Evolutionary conservation across 2,888 invertebrate genomes (phyloP).

Genomic region (Luperina testacea): DNA sequence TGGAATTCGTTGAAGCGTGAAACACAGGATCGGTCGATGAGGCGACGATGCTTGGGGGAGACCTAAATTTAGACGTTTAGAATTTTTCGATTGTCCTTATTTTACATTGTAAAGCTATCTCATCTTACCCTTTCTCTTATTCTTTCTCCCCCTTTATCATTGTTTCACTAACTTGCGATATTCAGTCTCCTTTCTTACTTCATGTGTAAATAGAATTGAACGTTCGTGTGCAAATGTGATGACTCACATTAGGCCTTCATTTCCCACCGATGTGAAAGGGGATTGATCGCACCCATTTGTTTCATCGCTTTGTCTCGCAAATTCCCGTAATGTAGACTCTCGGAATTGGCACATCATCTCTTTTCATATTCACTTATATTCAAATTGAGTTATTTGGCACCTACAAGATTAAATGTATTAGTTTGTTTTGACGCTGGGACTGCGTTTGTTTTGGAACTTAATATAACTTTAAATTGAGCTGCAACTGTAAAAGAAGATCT

Average conservation of each 20-base stretch:
- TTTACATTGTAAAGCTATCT: too few relatives aligned
- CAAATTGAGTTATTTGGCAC: constrained; percentile 69
- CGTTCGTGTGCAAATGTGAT: constrained; percentile 87
- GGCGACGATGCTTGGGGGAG: too few relatives aligned
- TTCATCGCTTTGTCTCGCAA: constrained; percentile 70
- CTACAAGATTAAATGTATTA: constrained; percentile 26
- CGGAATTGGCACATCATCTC: constrained; percentile 67
- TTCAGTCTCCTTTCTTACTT: constrained; percentile 39
- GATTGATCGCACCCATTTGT: constrained; percentile 85
- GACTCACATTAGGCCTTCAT: constrained; percentile 86
- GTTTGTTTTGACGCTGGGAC: constrained; percentile 19
- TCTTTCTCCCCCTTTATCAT: too few relatives aligned
- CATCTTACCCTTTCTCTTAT: too few relatives aligned
- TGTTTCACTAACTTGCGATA: not conserved
- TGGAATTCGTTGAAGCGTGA: too few relatives aligned
- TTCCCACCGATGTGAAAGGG: constrained; percentile 74
- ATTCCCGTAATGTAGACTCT: constrained; percentile 57
- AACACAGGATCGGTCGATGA: too few relatives aligned
- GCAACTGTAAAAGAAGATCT: not conserved
- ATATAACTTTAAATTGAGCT: not conserved
- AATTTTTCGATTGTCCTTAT: too few relatives aligned
- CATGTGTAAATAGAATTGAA: constrained; percentile 76
- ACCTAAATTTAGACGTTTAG: too few relatives aligned
- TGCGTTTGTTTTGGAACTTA: not conserved
- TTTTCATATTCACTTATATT: constrained; percentile 69